Conservation (phyloP, 2,888 invertebrate genomes). For the Alsophila aescularia region DNA sequence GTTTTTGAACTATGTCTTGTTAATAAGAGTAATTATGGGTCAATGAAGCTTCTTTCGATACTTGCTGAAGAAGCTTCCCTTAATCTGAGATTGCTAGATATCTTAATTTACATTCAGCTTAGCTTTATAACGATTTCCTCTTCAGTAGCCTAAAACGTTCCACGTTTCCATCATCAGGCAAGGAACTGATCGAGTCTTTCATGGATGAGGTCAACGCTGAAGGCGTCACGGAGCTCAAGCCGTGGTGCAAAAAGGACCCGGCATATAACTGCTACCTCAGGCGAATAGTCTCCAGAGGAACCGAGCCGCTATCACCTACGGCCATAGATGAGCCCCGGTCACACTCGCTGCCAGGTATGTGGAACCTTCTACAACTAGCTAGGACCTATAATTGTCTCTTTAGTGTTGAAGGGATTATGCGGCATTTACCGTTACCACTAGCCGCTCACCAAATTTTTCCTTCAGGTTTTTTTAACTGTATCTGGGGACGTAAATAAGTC, state of each 20-base stretch:
- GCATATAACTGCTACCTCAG: conserved; percentile 60
- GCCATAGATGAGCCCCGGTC: conserved; percentile 42
- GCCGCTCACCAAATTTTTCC: no score
- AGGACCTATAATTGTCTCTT: not conserved
- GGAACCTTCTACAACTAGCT: not conserved
- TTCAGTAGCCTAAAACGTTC: no score
- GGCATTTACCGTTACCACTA: no score
- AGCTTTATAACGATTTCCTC: no score
- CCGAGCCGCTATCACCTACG: conserved; percentile 65
- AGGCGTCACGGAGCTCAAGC: conserved; percentile 87
- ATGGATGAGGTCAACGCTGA: conserved; percentile 90
- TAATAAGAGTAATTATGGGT: no score
- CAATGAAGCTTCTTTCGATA: no score
- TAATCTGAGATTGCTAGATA: no score
- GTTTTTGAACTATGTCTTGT: no score
- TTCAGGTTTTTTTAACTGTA: no score
- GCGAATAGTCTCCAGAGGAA: conserved; percentile 61
- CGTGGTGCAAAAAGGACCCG: conserved; percentile 80
- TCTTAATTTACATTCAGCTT: no score
- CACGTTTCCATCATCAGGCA: conserved; percentile 86
- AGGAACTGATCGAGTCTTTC: conserved; percentile 96
- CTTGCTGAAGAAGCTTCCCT: no score
- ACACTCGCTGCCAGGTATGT: conserved; percentile 60
- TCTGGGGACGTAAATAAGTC: no score
- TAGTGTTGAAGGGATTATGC: not conserved